phyloP scores from a whole-genome alignment of 1,140 invertebrate genomes.

The Pectinophora gossypiella region DNA sequence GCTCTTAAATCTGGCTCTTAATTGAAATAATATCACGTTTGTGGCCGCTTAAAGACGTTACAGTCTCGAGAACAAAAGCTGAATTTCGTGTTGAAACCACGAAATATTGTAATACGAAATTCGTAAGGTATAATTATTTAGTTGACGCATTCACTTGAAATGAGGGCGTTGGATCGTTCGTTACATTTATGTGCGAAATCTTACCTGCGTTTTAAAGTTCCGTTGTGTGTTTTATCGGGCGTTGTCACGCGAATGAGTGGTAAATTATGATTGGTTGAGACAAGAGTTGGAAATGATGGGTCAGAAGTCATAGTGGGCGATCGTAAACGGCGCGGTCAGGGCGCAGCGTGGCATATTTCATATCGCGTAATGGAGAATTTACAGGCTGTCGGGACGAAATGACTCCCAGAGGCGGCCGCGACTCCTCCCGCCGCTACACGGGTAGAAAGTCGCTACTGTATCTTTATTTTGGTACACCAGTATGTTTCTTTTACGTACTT shows the following conservation, averaged over 20 bases:
- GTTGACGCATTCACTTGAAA: conserved; percentile 32
- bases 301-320: conserved; percentile 41
- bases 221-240: conserved; percentile 5
- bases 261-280: not conserved
- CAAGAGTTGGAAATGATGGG: conserved; percentile 12
- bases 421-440: conserved; percentile 23
- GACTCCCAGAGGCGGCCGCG: conserved; percentile 66
- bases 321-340: conserved; percentile 33
- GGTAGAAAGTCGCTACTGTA: conserved; percentile 20
- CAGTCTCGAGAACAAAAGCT: conserved; percentile 52
- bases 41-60: conserved; percentile 57
- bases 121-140: conserved; percentile 35
- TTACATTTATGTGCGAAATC: not conserved
- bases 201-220: not conserved
- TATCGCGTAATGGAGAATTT: conserved; percentile 75
- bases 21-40: conserved; percentile 66
- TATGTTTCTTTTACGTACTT: too few relatives aligned
- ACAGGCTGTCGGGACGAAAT: conserved; percentile 72
- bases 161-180: conserved; percentile 7
- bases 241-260: conserved; percentile 3
- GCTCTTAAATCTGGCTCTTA: conserved; percentile 54
- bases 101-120: conserved; percentile 50
- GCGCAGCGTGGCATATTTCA: conserved; percentile 60
- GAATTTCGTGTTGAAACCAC: conserved; percentile 57
- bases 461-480: too few relatives aligned